These are phyloP conservation scores for Rotaria socialis DNA, from an alignment of 2,888 invertebrate genomes.

Conservation along the genomic window DNA sequence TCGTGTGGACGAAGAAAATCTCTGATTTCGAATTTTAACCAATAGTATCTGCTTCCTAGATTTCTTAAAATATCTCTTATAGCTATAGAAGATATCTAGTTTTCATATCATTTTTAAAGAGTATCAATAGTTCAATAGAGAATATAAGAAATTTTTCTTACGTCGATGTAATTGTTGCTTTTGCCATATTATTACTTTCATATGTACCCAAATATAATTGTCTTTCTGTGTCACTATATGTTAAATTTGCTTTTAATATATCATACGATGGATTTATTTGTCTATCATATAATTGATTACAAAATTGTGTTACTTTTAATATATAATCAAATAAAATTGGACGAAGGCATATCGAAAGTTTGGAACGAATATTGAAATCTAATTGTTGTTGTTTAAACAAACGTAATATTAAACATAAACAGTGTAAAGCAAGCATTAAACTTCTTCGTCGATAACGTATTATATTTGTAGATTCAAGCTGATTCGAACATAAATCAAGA, in stretches of 20 bases:
- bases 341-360: background rate
- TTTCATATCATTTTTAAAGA: too few species aligned
- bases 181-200: slow-evolving; percentile 31
- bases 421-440: slow-evolving; percentile 27
- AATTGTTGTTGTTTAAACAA: slow-evolving; percentile 5
- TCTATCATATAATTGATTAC: slow-evolving; percentile 25
- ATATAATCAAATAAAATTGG: slow-evolving; percentile 1
- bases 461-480: background rate
- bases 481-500: background rate
- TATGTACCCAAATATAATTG: slow-evolving; percentile 24
- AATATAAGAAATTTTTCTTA: background rate
- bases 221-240: slow-evolving; percentile 30
- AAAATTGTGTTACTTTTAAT: slow-evolving; percentile 6
- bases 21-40: too few species aligned
- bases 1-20: too few species aligned
- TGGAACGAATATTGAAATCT: background rate
- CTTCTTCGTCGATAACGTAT: background rate
- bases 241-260: background rate
- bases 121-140: too few species aligned
- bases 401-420: slow-evolving; percentile 8
- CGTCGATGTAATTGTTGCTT: slow-evolving; percentile 13
- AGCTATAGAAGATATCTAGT: too few species aligned
- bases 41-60: too few species aligned
- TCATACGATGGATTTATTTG: background rate
- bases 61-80: too few species aligned